Conservation (phyloP, 2,888 invertebrate species). For the Cheilosia pagana region DNA sequence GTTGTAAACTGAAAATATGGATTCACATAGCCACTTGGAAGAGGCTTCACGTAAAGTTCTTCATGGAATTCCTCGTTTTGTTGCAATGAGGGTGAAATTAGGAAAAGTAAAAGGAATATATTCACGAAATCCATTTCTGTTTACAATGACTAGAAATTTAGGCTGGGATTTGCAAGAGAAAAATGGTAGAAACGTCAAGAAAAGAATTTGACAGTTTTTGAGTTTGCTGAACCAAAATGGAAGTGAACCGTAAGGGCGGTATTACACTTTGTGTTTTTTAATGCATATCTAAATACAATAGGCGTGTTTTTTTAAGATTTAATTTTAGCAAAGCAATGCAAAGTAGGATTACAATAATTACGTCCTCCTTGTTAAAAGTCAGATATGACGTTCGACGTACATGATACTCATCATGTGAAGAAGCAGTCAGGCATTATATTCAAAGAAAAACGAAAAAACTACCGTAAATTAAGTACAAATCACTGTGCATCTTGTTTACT, state of each 20-base stretch:
- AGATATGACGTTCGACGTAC: too few species aligned
- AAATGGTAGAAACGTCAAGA: conserved; percentile 31
- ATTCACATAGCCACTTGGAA: conserved; percentile 93
- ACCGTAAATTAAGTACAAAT: too few species aligned
- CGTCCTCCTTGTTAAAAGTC: too few species aligned
- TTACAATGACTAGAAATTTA: conserved; percentile 27
- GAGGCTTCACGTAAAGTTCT: conserved; percentile 93
- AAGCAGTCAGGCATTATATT: too few species aligned
- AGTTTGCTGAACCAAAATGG: neutral
- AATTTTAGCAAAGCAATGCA: too few species aligned
- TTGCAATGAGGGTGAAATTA: conserved; percentile 65
- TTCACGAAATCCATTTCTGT: conserved; percentile 51
- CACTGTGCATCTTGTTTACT: too few species aligned
- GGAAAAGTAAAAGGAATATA: conserved; percentile 37
- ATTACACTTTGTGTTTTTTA: neutral
- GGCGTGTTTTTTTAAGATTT: too few species aligned
- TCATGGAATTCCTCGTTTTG: conserved; percentile 91
- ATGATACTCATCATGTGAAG: too few species aligned
- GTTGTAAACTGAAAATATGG: conserved; percentile 96
- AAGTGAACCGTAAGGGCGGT: neutral
- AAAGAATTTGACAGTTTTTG: neutral
- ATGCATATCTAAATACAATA: too few species aligned
- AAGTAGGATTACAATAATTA: too few species aligned
- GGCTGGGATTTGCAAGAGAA: conserved; percentile 1
- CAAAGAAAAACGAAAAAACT: too few species aligned